Evolutionary conservation across 2,113 vertebrate species (phyloP).

Genomic region (Garra rufa): DNA sequence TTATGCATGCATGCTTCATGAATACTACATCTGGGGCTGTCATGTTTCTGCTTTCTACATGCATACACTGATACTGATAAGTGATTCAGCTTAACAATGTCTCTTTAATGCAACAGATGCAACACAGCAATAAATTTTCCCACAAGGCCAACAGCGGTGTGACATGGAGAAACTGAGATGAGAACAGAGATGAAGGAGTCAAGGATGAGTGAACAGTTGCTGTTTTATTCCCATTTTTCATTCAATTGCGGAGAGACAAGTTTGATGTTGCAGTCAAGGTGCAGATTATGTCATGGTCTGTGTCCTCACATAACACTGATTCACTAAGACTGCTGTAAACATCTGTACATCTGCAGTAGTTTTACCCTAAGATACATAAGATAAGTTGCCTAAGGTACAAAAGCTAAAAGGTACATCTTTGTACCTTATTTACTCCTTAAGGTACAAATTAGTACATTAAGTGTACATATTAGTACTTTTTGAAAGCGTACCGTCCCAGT

Average conservation of each 20-base stretch:
- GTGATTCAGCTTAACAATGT: conserved; percentile 59
- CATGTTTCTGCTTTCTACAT: conserved; percentile 48
- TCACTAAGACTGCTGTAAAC: not conserved
- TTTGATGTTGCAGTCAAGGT: conserved; percentile 9
- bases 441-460: no score
- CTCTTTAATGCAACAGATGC: conserved; percentile 69
- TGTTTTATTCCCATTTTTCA: conserved; percentile 4
- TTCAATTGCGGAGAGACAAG: not conserved
- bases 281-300: conserved; percentile 3
- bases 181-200: conserved; percentile 62
- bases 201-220: conserved; percentile 61
- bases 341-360: not conserved
- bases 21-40: conserved; percentile 74
- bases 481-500: no score
- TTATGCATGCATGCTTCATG: conserved; percentile 75
- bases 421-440: no score
- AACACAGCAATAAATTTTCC: conserved; percentile 70
- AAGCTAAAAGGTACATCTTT: no score
- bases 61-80: conserved; percentile 47
- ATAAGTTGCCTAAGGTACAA: no score
- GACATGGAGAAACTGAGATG: conserved; percentile 23
- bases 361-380: not conserved
- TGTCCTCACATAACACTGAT: not conserved
- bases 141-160: conserved; percentile 65
- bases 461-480: no score